A percentile compares a stretch with the other conserved stretches of the same genome.
Evolutionary conservation across 2,797 vertebrate genomes (phyloP).

Genomic region (Gobio occitaniae): DNA sequence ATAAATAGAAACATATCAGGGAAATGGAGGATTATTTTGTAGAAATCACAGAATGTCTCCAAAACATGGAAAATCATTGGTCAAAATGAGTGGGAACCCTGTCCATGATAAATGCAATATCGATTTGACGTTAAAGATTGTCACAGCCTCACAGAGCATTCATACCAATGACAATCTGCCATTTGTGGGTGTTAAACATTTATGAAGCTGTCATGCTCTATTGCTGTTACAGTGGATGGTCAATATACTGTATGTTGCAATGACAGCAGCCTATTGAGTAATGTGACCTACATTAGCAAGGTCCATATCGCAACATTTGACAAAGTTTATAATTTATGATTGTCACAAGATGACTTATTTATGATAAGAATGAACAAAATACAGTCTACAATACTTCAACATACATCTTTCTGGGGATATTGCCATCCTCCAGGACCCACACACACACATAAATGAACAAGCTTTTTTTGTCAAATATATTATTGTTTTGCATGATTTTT

Average conservation of each 20-base stretch:
- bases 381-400: neutral
- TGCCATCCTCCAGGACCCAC: no score
- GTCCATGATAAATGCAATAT: neutral
- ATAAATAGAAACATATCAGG: neutral
- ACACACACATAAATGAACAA: neutral
- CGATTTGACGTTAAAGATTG: neutral
- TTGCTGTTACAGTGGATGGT: neutral
- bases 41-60: neutral
- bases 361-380: neutral
- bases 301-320: conserved; percentile 8
- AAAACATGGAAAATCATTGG: neutral
- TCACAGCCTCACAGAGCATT: neutral
- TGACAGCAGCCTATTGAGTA: conserved; percentile 4
- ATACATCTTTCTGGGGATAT: no score
- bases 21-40: neutral
- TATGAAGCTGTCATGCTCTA: conserved; percentile 14
- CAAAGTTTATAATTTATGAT: neutral
- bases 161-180: neutral
- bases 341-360: neutral
- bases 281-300: conserved; percentile 33
- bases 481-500: neutral
- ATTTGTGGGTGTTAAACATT: conserved; percentile 9
- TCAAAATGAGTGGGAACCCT: neutral
- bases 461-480: no score
- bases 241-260: conserved; percentile 27